Base-by-base conservation (phyloP, 2,888 invertebrate genomes). In the Schrankia costaestrigalis region DNA sequence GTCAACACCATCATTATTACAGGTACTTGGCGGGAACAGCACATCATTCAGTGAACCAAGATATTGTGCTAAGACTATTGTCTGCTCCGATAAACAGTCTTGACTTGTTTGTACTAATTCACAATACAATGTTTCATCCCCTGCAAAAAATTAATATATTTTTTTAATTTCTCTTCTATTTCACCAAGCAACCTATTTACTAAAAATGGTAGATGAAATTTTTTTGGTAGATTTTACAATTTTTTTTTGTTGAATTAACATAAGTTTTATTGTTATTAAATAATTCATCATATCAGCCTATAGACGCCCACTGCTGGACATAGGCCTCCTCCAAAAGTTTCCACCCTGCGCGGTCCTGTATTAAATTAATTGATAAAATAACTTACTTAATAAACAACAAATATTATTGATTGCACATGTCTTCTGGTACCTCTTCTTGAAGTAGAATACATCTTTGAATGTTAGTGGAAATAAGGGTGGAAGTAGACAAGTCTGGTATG, bases 391-490 rank as follows among this genome's bases (percentile, higher is more conserved):
- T 41, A 86, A 68, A 62, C 86, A 86, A 51, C 79, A 79, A 22
- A 87, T 78, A 47, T 85, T 86, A 51, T 77, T 82, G 6, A 87
- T 53, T 0, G 81, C 76, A 58, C 87, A 87, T 3, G 73, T 64
- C 34, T 83, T 76, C 32, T 75, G 69, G 51, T 78, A 80, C 17
- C 73, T 54, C 56, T 84, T 86, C 24, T 82, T 80, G 69, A 95
- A 94, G 46, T 90, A 89, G 68, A 94, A 94, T 51, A 91, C 90
- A 66, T 95, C 93, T 71, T 91, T 90, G 66, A 91, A 92, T 26
- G 90, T 63, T 4, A 95, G 76, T 0, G 95, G 95, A 71, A 95
- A 95, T 26, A 88, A 70, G 0, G 95, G 94, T 1, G 90, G 84
- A 22, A 91, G 73, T 34, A 90, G 78, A 44, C 89, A 89, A 4